Evolutionary conservation across 2,888 invertebrate species (phyloP), one percentile per base, ranked within the genome.

Genomic region (Tetragonula carbonaria): DNA sequence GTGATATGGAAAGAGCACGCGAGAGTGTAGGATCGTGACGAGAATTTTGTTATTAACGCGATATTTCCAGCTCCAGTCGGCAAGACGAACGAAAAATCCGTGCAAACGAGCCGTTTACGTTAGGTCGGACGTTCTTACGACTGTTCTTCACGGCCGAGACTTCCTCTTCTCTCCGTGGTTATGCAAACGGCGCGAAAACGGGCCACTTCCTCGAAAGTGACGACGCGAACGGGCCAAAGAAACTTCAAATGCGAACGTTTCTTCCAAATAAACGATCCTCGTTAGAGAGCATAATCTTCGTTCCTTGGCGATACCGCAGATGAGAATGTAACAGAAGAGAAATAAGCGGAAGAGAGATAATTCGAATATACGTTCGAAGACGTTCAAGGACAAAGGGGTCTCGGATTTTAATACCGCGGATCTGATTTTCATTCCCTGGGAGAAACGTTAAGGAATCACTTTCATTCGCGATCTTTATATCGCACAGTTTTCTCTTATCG

Each of bases 21-120:
- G 33, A 33, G 33, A 38, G 38, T 23, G 67, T 16, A 59, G 23
- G 50, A 28, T 45, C 55, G 71, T 67, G 50, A 63, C 72, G 50
- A 67, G 28, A 75, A 76, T 57, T 81, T 76, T 66, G 72, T 83
- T 81, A 81, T 77, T 66, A 81, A 84, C 59, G 68, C 18, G 76
- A 38, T 8, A 45, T 57, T 70, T 59, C 23, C 74, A 33, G 38
- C 65, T 23, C 23, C 28, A 28, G 21, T 51, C 18, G 38, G 38
- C 18, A 63, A 76, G 68, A 73, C 55, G 8, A 8, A 62, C 23
- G 67, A 81, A 76, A 68, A 76, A 62, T 80, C 28, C 6, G n/a
- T 13, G 62, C n/a, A 71, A 65, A 75, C 74, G 82, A 67, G 65
- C n/a, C 45, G 82, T 74, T 74, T 57, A 50, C 8, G 45, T 45